Evolutionary conservation across 2,888 invertebrate genomes (phyloP), one percentile per base, ranked within the genome.

Genomic region (Sarcophaga subvicina): DNA sequence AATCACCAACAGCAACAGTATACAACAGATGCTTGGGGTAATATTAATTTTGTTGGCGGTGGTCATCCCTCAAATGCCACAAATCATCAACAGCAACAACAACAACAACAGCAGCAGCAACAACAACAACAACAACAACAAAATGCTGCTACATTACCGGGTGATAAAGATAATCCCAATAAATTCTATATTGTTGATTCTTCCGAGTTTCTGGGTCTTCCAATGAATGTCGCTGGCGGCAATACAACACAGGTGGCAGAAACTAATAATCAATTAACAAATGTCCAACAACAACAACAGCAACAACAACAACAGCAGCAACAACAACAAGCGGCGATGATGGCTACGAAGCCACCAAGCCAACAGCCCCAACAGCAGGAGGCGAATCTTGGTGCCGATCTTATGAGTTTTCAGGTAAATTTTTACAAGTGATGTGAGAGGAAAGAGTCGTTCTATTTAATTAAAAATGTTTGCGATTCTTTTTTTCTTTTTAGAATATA

Each of bases 151-250:
- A 88, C 86, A 73, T 82, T 86, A 63, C 78, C 88, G 63, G 77
- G 85, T 67, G 86, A 83, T 10, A 93, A 93, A 88, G 92, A 92
- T 83, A 92, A 92, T 81, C 89, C 90, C 80, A 90, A 90, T 84
- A 93, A 93, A 88, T 93, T 92, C 80, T 93, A 93, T 77, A 92
- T 93, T 83, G 93, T 93, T 27, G 93, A 93, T 89, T 92, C 93
- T 72, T 90, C 91, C 80, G 93, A 93, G 88, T 93, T 93, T 89
- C 91, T 93, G 84, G 92, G 93, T 89, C 92, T 93, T 91, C 93
- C 93, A 90, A 90, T 93, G 90, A 91, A 91, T 88, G 93, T 93
- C 47, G 89, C 90, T 80, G 89, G 88, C 80, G 88, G 88, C 88
- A 83, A 86, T 86, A 86, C 88, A 49, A 63, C 87, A 49, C 83